Evolutionary conservation across 2,797 vertebrate species (phyloP), one percentile per base, ranked within the genome.

Genomic region (Paedocypris micromegethes): DNA sequence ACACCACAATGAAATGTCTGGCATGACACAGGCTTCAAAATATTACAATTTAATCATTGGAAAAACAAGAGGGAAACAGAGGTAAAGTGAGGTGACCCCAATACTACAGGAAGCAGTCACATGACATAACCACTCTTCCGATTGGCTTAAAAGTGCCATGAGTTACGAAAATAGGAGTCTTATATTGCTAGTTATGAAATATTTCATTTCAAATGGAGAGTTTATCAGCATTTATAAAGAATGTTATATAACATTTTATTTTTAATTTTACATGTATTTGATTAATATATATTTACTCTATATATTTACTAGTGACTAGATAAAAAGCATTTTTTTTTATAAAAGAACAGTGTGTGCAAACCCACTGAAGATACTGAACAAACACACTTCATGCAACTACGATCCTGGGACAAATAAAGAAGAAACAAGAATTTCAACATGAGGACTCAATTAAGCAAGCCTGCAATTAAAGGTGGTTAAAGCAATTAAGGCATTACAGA

Each of bases 391-490:
- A 9, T 65, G 82, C 73, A 68, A 57, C 68, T 38, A 62, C 61
- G 46, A 58, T 54, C 23, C 76, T 73, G 78, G 74, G 75, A 78
- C 2, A 76, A 74, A 77, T 70, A 79, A 73, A 64, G 64, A 73
- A 81, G 79, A 56, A 53, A 69, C 43, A 57, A 72, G 68, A 71
- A 76, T 84, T 82, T 75, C 76, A 78, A 77, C 79, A 78, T 49
- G 69, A 80, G 79, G 65, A 65, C 66, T 73, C 70, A 58, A 73
- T 63, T 78, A 67, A 78, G 60, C 5, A 40, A 68, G 74, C 79
- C 73, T 66, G 64, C 79, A 77, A 83, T 75, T 70, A 78, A 40
- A 71, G 73, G 53, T 77, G 78, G 82, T 86, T 78, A 80, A 73
- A 72, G 23, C 78, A 79, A 77, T 82, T 82, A 78, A 50, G 72